Evolutionary conservation across 1,140 invertebrate genomes (phyloP).

Genomic region (Lasioglossum albipes): DNA sequence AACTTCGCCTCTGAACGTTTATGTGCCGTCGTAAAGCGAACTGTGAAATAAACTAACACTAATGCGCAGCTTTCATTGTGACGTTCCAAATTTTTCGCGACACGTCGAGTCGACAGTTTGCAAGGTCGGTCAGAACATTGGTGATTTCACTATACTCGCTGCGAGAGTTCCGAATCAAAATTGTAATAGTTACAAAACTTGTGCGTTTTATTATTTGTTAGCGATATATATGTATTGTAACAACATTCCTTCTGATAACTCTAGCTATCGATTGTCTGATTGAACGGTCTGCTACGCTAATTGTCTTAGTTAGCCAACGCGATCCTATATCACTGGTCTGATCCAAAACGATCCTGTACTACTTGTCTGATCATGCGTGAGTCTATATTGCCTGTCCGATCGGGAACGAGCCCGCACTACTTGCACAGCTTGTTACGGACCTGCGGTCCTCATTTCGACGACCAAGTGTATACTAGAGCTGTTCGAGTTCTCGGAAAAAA

Average conservation of each 20-base stretch:
- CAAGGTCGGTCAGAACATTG: not conserved
- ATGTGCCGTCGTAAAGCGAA: not conserved
- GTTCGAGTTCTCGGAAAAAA: too few species aligned
- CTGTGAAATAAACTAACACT: not conserved
- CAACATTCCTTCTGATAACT: too few species aligned
- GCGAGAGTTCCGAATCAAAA: too few species aligned
- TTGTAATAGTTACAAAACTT: too few species aligned
- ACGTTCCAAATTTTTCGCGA: not conserved
- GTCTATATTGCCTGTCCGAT: not conserved
- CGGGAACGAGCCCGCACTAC: too few species aligned
- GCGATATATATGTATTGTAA: too few species aligned
- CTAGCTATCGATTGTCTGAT: not conserved
- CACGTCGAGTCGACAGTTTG: not conserved
- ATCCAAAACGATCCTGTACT: not conserved
- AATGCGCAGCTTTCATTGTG: not conserved
- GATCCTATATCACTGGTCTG: not conserved
- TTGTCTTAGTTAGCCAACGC: not conserved
- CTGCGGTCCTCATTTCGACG: too few species aligned
- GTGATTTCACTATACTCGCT: not conserved
- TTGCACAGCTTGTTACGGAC: too few species aligned
- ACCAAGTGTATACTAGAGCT: too few species aligned
- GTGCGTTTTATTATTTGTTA: too few species aligned
- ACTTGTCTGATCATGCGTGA: not conserved
- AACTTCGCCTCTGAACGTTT: not conserved
- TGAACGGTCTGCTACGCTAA: not conserved